Conservation (phyloP, 2,888 invertebrate genomes). For the Tigriopus californicus region DNA sequence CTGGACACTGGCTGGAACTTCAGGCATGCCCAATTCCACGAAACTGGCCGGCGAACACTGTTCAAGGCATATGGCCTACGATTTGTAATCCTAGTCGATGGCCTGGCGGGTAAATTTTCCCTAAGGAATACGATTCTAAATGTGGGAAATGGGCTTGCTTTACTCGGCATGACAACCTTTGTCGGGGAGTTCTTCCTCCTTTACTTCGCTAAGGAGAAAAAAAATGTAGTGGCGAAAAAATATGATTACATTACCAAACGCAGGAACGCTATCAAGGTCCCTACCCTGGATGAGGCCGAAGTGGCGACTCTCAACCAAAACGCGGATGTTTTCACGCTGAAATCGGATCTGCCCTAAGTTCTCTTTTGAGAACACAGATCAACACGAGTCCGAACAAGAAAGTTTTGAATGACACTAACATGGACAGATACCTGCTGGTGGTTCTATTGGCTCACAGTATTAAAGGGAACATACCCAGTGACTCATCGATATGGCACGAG, state of each 20-base stretch:
- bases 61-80: conserved; percentile 31
- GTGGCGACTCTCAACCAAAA: no score
- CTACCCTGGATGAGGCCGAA: no score
- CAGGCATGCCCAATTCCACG: conserved; percentile 28
- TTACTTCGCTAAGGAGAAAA: conserved; percentile 26
- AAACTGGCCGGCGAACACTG: conserved; percentile 26
- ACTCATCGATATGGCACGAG: no score
- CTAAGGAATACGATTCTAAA: conserved; percentile 31
- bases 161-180: conserved; percentile 30
- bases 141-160: conserved; percentile 32
- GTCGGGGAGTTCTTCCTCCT: conserved; percentile 31
- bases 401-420: no score
- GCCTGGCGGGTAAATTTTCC: conserved; percentile 31
- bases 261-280: no score
- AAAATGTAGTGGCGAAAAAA: background rate
- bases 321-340: no score
- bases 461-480: no score
- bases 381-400: no score
- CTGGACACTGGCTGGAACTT: conserved; percentile 34
- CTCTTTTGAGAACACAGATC: no score
- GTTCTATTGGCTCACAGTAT: no score
- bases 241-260: background rate
- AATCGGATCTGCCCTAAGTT: no score
- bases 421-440: no score
- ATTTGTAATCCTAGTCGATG: conserved; percentile 30